Conservation (phyloP, 2,797 vertebrate species). For the Synanceia verrucosa region DNA sequence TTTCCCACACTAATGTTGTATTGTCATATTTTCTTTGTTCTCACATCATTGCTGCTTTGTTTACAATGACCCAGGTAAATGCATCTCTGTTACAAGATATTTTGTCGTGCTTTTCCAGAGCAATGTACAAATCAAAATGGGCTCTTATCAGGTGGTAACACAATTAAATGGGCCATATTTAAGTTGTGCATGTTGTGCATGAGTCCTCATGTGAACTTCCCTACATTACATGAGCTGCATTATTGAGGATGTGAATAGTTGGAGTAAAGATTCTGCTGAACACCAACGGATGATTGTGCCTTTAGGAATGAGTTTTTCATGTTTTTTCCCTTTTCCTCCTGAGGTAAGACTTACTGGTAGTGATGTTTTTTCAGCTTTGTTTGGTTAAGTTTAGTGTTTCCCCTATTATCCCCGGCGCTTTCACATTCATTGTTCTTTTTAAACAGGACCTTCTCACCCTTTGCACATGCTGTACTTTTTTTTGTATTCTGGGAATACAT, state of each 20-base stretch:
- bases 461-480: constrained; percentile 37
- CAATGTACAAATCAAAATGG: neutral
- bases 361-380: constrained; percentile 77
- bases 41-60: neutral
- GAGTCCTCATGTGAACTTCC: neutral
- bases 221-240: neutral
- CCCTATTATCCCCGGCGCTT: constrained; percentile 46
- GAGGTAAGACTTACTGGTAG: constrained; percentile 74
- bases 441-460: constrained; percentile 38
- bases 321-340: constrained; percentile 43
- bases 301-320: constrained; percentile 45
- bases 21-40: neutral
- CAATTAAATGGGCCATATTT: neutral
- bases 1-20: neutral
- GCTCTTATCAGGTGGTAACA: neutral
- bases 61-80: neutral
- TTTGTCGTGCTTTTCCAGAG: neutral
- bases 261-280: constrained; percentile 6
- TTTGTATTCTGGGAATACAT: constrained; percentile 31
- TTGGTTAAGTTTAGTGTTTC: constrained; percentile 68
- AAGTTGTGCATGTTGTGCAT: neutral
- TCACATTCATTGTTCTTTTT: constrained; percentile 65
- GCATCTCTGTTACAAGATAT: neutral
- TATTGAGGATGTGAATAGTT: constrained; percentile 10
- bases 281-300: constrained; percentile 32